Conservation (phyloP, 1,140 invertebrate species). For the Drosophila yakuba region DNA sequence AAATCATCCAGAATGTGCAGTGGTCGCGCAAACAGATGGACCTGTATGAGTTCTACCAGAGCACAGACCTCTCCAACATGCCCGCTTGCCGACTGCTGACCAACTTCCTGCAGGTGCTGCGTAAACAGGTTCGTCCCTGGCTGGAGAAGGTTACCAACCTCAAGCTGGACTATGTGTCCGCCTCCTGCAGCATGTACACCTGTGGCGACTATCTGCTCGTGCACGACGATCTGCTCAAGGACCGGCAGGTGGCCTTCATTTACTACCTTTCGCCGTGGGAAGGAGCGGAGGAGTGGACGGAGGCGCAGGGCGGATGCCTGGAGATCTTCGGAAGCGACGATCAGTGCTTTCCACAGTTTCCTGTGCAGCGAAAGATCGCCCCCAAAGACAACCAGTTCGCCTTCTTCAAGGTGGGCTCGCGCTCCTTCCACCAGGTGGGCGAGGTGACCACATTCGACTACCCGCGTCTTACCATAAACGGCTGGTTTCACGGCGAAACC, state of each 20-base stretch:
- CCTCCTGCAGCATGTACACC: conserved; percentile 89
- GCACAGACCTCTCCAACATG: conserved; percentile 87
- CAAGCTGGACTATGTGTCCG: conserved; percentile 88
- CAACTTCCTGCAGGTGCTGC: conserved; percentile 75
- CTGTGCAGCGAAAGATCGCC: conserved; percentile 86
- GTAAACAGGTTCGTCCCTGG: conserved; percentile 79
- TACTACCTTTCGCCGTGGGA: conserved; percentile 88
- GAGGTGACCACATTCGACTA: conserved; percentile 88
- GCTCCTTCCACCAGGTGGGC: conserved; percentile 86
- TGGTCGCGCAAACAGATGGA: conserved; percentile 89
- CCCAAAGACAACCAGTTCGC: conserved; percentile 90
- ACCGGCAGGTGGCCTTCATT: conserved; percentile 90
- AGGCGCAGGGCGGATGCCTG: conserved; percentile 88
- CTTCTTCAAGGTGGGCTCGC: conserved; percentile 88
- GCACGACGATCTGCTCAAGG: conserved; percentile 90
- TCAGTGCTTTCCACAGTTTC: conserved; percentile 85
- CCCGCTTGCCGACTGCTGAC: conserved; percentile 80
- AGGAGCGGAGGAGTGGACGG: conserved; percentile 86
- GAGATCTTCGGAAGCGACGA: conserved; percentile 88
- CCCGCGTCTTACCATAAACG: conserved; percentile 89
- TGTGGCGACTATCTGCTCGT: conserved; percentile 90
- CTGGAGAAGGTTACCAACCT: conserved; percentile 87
- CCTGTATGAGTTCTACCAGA: conserved; percentile 90
- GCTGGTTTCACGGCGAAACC: conserved; percentile 90
- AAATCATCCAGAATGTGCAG: conserved; percentile 85